A percentile compares a stretch with the other conserved stretches of the same genome.
Evolutionary conservation across 1,140 invertebrate genomes (phyloP).

Genomic region (Drosophila prosaltans): DNA sequence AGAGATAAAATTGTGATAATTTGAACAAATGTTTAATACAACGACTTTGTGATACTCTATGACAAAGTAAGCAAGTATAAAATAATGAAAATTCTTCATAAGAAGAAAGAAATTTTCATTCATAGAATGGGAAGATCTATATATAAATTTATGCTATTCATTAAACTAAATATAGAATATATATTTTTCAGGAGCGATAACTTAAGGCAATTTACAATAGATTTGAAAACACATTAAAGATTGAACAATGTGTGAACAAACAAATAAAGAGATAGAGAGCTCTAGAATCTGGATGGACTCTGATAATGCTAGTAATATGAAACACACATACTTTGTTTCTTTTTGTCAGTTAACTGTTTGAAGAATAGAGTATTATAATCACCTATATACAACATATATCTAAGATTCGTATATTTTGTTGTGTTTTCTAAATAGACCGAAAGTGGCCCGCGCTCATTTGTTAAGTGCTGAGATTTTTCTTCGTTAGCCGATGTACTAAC

Average conservation of each 20-base stretch:
- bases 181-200: not conserved
- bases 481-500: conserved; percentile 33
- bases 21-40: not conserved
- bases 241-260: too few relatives aligned
- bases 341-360: too few relatives aligned
- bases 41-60: not conserved
- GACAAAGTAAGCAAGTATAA: not conserved
- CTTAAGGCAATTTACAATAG: too few relatives aligned
- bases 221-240: too few relatives aligned
- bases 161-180: too few relatives aligned
- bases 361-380: conserved; percentile 36
- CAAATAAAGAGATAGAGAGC: too few relatives aligned
- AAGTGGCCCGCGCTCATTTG: conserved; percentile 53
- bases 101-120: too few relatives aligned
- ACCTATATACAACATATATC: conserved; percentile 24
- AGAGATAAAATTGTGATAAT: not conserved
- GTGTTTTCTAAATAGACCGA: conserved; percentile 74
- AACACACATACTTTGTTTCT: too few relatives aligned
- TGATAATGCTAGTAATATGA: too few relatives aligned
- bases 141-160: too few relatives aligned
- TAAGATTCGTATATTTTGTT: conserved; percentile 24
- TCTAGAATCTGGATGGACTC: too few relatives aligned
- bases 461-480: conserved; percentile 50
- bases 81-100: conserved; percentile 32
- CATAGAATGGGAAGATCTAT: too few relatives aligned